Evolutionary conservation across 2,113 vertebrate genomes (phyloP).

Genomic region (Thunnus maccoyii): DNA sequence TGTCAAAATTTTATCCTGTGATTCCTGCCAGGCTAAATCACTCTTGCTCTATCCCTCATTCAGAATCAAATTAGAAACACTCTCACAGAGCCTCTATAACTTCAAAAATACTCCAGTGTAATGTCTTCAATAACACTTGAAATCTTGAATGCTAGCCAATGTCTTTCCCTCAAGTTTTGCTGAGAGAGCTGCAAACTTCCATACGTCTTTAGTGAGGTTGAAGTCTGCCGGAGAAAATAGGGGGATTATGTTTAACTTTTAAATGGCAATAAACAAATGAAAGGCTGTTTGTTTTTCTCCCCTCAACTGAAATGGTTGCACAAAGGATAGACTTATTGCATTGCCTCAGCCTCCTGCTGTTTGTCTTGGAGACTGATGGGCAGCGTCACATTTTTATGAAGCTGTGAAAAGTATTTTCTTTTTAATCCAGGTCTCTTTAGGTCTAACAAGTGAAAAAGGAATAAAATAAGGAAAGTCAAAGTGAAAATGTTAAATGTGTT

Average conservation of each 20-base stretch:
- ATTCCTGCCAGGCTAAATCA: slow-evolving; percentile 68
- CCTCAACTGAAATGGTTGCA: slow-evolving; percentile 33
- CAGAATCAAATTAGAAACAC: slow-evolving; percentile 69
- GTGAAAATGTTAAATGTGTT: slow-evolving; percentile 5
- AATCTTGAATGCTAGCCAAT: slow-evolving; percentile 25
- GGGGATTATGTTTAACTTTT: slow-evolving; percentile 58
- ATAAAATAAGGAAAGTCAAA: not conserved
- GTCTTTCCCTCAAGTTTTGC: slow-evolving; percentile 41
- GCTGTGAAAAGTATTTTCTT: slow-evolving; percentile 49
- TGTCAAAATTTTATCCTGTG: slow-evolving; percentile 72
- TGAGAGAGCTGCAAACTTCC: slow-evolving; percentile 41
- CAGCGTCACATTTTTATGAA: slow-evolving; percentile 51
- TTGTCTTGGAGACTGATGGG: slow-evolving; percentile 46
- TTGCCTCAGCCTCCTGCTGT: slow-evolving; percentile 46
- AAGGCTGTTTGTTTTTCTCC: slow-evolving; percentile 54
- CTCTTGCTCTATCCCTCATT: slow-evolving; percentile 54
- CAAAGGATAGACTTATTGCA: slow-evolving; percentile 31
- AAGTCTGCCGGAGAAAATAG: slow-evolving; percentile 45
- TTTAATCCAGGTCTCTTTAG: slow-evolving; percentile 11
- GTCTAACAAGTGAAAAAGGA: slow-evolving; percentile 5
- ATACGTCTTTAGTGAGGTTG: slow-evolving; percentile 36
- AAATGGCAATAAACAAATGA: slow-evolving; percentile 45
- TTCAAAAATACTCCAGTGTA: slow-evolving; percentile 48
- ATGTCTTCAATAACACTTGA: slow-evolving; percentile 66
- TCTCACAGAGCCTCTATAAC: slow-evolving; percentile 54